These are phyloP conservation scores for Hylaea fasciaria DNA, from an alignment of 2,888 invertebrate species.

Conservation along the genomic window DNA sequence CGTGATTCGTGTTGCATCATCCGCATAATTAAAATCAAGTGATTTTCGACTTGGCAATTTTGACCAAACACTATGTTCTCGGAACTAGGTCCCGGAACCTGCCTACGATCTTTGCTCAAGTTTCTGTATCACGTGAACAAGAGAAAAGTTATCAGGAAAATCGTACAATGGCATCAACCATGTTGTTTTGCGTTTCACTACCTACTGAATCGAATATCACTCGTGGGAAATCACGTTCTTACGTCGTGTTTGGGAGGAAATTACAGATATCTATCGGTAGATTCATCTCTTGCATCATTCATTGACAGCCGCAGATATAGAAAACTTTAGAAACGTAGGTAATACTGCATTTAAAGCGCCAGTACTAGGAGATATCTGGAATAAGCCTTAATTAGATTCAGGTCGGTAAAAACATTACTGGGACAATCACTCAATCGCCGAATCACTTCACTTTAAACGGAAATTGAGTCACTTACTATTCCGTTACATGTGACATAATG, in stretches of 20 bases:
- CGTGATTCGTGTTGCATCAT: too few species aligned
- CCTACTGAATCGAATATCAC: constrained; percentile 50
- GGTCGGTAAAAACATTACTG: too few species aligned
- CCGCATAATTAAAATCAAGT: too few species aligned
- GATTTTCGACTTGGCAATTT: not conserved
- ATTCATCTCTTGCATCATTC: constrained; percentile 1
- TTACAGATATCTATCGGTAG: constrained; percentile 10
- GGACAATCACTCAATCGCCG: too few species aligned
- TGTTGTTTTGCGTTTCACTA: constrained; percentile 61
- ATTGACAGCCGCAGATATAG: not conserved
- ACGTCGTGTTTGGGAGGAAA: constrained; percentile 10
- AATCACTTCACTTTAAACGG: too few species aligned
- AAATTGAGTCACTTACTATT: too few species aligned
- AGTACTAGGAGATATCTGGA: not conserved
- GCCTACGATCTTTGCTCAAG: not conserved
- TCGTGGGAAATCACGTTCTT: constrained; percentile 54
- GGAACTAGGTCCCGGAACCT: not conserved
- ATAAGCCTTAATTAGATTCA: too few species aligned
- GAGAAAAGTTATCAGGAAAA: constrained; percentile 44
- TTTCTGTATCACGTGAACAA: constrained; percentile 20
- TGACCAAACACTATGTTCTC: not conserved
- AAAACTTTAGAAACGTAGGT: not conserved
- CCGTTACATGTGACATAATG: too few species aligned
- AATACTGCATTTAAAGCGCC: not conserved
- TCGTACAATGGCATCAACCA: constrained; percentile 53